Conservation (phyloP, 2,797 vertebrate genomes). For the Coregonus sp. region DNA sequence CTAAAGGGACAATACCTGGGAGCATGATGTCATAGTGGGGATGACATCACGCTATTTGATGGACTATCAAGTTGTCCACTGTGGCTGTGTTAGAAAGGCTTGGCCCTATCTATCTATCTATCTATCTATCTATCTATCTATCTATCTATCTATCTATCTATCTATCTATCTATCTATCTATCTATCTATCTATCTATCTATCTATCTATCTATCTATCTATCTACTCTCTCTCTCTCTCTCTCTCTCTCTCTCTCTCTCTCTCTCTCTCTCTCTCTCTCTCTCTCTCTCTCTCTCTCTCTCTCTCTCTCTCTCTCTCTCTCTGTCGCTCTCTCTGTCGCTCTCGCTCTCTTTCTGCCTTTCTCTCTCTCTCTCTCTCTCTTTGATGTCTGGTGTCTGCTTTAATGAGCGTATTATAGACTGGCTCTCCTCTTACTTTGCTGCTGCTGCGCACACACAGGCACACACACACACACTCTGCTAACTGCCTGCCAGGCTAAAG, state of each 20-base stretch:
- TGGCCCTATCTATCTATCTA: background rate
- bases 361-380: conserved; percentile 27
- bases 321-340: background rate
- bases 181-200: background rate
- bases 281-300: background rate
- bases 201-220: background rate
- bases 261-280: background rate
- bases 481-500: conserved; percentile 29
- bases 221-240: conserved; percentile 12
- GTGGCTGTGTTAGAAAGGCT: background rate
- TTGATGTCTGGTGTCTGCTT: conserved; percentile 69
- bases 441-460: background rate
- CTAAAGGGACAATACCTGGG: conserved; percentile 4
- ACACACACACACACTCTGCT: background rate
- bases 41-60: background rate
- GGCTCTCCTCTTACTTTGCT: conserved; percentile 23
- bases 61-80: background rate
- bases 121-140: background rate
- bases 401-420: conserved; percentile 68
- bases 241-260: conserved; percentile 22
- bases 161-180: background rate
- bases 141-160: background rate
- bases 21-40: conserved; percentile 11
- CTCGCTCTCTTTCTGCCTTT: background rate
- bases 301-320: background rate